Percentiles rank a stretch among this genome's conserved stretches.
Conservation (phyloP, 2,888 invertebrate genomes). For the Stenodema calcarata region DNA sequence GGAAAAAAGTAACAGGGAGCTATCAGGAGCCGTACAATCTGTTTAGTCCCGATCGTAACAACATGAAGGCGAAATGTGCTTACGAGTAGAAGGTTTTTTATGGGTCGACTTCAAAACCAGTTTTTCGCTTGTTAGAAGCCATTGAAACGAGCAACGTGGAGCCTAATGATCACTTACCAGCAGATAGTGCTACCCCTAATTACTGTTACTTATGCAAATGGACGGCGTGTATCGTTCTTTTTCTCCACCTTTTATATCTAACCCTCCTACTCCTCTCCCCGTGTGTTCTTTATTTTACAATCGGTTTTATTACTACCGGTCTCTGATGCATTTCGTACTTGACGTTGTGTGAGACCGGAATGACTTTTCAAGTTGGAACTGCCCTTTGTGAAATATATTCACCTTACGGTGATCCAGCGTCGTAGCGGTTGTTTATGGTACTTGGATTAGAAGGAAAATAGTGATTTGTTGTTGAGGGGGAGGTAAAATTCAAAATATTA, state of each 20-base stretch:
- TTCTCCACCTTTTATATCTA: neutral
- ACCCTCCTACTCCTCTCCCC: neutral
- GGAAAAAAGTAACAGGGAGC: neutral
- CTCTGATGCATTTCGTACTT: neutral
- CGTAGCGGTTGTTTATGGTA: too few species aligned
- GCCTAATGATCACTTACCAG: slow-evolving; percentile 19
- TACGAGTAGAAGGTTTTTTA: neutral
- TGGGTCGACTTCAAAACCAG: slow-evolving; percentile 9
- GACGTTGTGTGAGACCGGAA: neutral
- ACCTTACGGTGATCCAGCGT: too few species aligned
- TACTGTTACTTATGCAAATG: slow-evolving; percentile 20
- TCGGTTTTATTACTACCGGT: neutral
- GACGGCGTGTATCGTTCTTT: neutral
- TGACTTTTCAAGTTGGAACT: neutral
- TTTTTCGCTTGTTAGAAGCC: slow-evolving; percentile 2
- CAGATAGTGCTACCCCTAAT: slow-evolving; percentile 16
- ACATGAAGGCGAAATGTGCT: neutral
- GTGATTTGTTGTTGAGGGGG: too few species aligned
- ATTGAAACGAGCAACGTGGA: neutral
- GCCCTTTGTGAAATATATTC: too few species aligned
- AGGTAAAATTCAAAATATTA: too few species aligned
- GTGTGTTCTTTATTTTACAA: neutral
- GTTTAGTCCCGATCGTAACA: neutral
- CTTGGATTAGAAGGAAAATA: too few species aligned
- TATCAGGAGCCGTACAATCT: slow-evolving; percentile 1